Conservation (phyloP, 2,113 vertebrate species). For the Thinocorus orbignyianus region DNA sequence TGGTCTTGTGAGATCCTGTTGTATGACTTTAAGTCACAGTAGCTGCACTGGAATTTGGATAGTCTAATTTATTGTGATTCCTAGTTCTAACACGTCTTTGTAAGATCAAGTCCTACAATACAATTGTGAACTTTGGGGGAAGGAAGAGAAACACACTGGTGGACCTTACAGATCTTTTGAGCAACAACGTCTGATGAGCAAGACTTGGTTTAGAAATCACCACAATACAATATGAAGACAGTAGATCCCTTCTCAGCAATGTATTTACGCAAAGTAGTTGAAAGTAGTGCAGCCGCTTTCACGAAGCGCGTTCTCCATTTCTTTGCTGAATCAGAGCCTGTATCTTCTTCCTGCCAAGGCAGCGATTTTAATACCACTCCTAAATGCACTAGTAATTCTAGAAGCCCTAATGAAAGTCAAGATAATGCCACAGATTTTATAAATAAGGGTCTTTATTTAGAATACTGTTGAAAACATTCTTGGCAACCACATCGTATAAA, state of each 20-base stretch:
- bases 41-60: neutral
- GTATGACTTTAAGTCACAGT: neutral
- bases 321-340: constrained; percentile 45
- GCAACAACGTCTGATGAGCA: neutral
- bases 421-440: constrained; percentile 74
- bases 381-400: constrained; percentile 55
- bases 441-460: constrained; percentile 90
- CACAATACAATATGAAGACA: neutral
- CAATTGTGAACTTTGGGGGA: neutral
- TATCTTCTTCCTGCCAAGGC: constrained; percentile 54
- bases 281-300: neutral
- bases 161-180: neutral
- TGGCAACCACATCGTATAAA: constrained; percentile 89
- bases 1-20: neutral
- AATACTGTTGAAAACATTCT: constrained; percentile 73
- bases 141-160: neutral
- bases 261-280: neutral
- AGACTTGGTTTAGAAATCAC: neutral
- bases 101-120: neutral
- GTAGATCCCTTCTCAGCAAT: neutral
- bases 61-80: neutral
- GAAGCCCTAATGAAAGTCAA: constrained; percentile 53
- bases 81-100: neutral
- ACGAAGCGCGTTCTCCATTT: neutral
- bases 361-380: constrained; percentile 15